Evolutionary conservation across 2,888 invertebrate genomes (phyloP), one percentile per base, ranked within the genome.

Genomic region (Ommatoiulus sabulosus): DNA sequence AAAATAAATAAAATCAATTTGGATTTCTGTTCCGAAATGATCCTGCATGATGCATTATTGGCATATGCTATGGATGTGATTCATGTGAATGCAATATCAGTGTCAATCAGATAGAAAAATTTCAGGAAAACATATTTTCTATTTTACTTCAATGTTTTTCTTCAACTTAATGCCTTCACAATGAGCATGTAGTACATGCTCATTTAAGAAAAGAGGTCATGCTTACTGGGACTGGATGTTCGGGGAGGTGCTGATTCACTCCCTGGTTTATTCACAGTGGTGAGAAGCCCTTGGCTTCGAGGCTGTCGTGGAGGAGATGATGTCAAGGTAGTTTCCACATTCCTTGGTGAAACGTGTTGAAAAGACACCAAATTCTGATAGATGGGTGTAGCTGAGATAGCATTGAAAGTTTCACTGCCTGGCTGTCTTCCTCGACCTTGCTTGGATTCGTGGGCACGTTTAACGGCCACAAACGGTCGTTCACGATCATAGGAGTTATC

Each of bases 391-490:
- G 84, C 24, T 0, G 88, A 88, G 17, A 88, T 88, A 43, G 88
- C 88, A 57, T 86, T 48, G 52, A 88, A 86, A 6, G 52, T 24
- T 35, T 88, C 88, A 8, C 86, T 17, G 12, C 46, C 84, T 4
- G 44, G 46, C n/a, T 46, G 84, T 15, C 84, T 46, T 44, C 86
- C 43, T 12, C 52, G 20, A 1, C 44, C 48, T 63, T 88, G 88
- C 43, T 72, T 88, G 44, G 24, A 87, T 89, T 94, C 94, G 91
- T 94, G 94, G 4, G 94, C 94, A 90, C 94, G 93, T 91, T 94
- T 94, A 17, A 95, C 94, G 44, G 94, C 94, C 90, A 95, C 94
- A 92, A 95, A 95, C 80, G 95, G 95, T 90, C 95, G 93, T 91
- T 95, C 95, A 91, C 93, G 93, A 90, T 94, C 93, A 90, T 91